A percentile compares a stretch with the other conserved stretches of the same genome.
phyloP scores from a whole-genome alignment of 1,140 invertebrate genomes.

The Pseudomyrmex cubaensis region DNA sequence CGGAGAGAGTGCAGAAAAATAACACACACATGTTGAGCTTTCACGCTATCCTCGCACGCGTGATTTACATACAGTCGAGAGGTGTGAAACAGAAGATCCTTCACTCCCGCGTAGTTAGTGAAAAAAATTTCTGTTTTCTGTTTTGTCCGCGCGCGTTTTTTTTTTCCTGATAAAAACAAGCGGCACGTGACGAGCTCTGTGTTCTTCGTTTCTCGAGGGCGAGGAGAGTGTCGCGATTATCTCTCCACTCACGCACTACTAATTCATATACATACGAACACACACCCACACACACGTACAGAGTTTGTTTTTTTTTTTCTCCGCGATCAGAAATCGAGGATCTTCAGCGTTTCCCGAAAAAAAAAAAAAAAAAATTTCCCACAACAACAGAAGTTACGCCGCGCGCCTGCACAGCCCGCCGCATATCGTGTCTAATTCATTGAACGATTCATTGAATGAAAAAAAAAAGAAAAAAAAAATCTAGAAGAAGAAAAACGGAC shows the following conservation, averaged over 20 bases:
- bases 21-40: not conserved
- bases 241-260: not conserved
- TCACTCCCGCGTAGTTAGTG: not conserved
- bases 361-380: not conserved
- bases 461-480: too few relatives aligned
- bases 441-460: too few relatives aligned
- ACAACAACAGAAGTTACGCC: not conserved
- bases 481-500: slow-evolving; percentile 75
- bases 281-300: not conserved
- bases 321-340: not conserved
- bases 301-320: not conserved
- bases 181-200: not conserved
- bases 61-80: slow-evolving; percentile 1
- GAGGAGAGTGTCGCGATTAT: not conserved
- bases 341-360: not conserved
- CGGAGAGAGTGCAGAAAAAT: not conserved
- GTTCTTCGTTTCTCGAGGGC: not conserved
- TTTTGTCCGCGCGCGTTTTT: not conserved
- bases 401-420: slow-evolving; percentile 77
- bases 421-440: slow-evolving; percentile 72
- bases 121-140: too few relatives aligned
- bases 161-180: slow-evolving; percentile 8
- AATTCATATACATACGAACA: not conserved
- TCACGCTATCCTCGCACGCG: slow-evolving; percentile 27
- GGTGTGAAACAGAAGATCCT: not conserved